phyloP scores from a whole-genome alignment of 2,113 vertebrate species.

The Pseudorhombus dupliciocellatus region DNA sequence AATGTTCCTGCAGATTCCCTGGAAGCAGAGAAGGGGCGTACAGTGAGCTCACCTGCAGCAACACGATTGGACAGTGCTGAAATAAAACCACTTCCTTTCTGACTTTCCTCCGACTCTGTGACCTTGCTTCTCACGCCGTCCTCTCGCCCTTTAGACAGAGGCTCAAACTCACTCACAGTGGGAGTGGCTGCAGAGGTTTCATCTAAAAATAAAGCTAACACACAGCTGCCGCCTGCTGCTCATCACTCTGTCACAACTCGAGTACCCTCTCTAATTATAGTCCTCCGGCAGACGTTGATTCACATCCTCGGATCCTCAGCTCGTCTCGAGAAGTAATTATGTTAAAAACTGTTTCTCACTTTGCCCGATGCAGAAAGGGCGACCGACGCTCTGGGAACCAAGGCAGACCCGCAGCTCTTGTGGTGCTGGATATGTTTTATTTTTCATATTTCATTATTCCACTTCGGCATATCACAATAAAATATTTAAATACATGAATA shows the following conservation, averaged over 20 bases:
- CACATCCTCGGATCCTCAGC: slow-evolving; percentile 34
- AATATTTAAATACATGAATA: slow-evolving; percentile 77
- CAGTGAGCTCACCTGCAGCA: slow-evolving; percentile 48
- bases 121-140: slow-evolving; percentile 20
- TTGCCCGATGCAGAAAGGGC: slow-evolving; percentile 15
- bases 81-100: slow-evolving; percentile 78
- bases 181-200: neutral
- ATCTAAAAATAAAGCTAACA: slow-evolving; percentile 52
- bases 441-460: slow-evolving; percentile 51
- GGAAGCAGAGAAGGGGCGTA: slow-evolving; percentile 30
- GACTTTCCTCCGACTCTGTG: slow-evolving; percentile 59
- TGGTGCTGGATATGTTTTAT: slow-evolving; percentile 53
- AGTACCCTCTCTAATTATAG: slow-evolving; percentile 37
- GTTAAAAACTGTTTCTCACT: slow-evolving; percentile 17
- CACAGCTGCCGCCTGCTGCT: slow-evolving; percentile 49
- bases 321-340: slow-evolving; percentile 24
- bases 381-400: slow-evolving; percentile 25
- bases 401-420: slow-evolving; percentile 27
- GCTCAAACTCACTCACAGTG: neutral
- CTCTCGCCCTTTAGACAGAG: neutral
- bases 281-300: slow-evolving; percentile 55
- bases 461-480: slow-evolving; percentile 74
- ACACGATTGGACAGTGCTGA: slow-evolving; percentile 67
- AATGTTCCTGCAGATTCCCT: slow-evolving; percentile 46
- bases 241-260: slow-evolving; percentile 49